These are phyloP conservation scores for Tapirus indicus DNA, from an alignment of 2,797 vertebrate species.

Conservation along the genomic window DNA sequence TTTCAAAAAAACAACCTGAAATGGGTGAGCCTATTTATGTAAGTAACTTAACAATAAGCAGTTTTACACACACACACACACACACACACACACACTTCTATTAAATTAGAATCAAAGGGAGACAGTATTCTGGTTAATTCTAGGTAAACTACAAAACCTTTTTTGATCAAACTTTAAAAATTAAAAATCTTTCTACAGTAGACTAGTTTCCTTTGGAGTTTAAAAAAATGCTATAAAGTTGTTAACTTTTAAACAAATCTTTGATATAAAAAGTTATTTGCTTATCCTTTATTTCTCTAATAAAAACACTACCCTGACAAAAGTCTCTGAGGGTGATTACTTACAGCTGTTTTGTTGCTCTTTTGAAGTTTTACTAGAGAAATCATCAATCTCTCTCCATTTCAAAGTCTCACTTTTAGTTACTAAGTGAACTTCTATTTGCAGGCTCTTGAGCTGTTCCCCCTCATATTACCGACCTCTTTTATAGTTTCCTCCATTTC, in stretches of 20 bases:
- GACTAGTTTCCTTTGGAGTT: not conserved
- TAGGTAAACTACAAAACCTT: conserved; percentile 7
- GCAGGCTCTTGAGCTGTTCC: not conserved
- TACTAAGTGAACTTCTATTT: conserved; percentile 1
- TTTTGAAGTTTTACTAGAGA: not conserved
- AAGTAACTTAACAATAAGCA: not conserved
- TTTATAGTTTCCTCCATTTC: not conserved
- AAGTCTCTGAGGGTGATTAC: not conserved
- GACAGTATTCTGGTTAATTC: not conserved
- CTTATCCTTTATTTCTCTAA: not conserved
- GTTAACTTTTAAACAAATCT: not conserved
- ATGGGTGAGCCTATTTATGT: not conserved
- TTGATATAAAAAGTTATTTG: not conserved
- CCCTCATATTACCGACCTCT: not conserved
- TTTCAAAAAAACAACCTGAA: not conserved
- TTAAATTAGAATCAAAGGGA: not conserved
- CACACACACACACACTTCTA: not conserved
- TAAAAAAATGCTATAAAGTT: not conserved
- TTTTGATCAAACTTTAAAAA: conserved; percentile 1
- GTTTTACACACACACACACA: not conserved
- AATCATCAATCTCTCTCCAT: not conserved
- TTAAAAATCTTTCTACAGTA: not conserved
- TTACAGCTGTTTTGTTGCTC: not conserved
- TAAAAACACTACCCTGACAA: not conserved
- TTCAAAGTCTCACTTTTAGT: not conserved